Percentiles rank a stretch among this genome's conserved stretches.
Conservation (phyloP, 2,113 vertebrate species). For the Glaucidium brasilianum region DNA sequence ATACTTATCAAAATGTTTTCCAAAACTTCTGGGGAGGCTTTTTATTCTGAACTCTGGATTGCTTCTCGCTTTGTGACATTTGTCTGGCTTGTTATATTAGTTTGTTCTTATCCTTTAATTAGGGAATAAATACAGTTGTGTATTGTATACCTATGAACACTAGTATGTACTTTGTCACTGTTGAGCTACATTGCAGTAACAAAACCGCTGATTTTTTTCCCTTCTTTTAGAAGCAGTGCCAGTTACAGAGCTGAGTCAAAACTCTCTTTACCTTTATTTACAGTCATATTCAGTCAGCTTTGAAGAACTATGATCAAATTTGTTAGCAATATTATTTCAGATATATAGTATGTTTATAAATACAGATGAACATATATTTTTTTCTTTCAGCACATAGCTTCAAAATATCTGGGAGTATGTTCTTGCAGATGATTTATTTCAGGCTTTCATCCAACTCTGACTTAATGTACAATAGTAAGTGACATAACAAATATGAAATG, state of each 20-base stretch:
- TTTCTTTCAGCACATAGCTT: neutral
- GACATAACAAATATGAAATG: neutral
- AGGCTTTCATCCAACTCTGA: neutral
- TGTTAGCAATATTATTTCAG: neutral
- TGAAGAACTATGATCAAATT: neutral
- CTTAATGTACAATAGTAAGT: neutral
- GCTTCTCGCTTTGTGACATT: neutral
- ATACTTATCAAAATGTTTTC: neutral
- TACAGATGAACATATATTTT: neutral
- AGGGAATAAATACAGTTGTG: neutral
- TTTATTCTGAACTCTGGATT: neutral
- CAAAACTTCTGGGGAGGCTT: neutral
- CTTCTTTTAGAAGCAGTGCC: neutral
- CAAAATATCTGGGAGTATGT: neutral
- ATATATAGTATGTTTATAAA: neutral
- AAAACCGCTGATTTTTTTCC: neutral
- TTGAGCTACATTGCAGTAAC: neutral
- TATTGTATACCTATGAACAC: neutral
- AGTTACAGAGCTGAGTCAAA: neutral
- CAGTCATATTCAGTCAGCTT: neutral
- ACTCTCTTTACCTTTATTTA: neutral
- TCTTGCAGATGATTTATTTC: neutral
- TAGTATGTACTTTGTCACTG: neutral
- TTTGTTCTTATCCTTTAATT: neutral
- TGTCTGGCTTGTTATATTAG: neutral